Conservation (phyloP, 92 coral and sea anemone species). For the Zoanthus gigantus region DNA sequence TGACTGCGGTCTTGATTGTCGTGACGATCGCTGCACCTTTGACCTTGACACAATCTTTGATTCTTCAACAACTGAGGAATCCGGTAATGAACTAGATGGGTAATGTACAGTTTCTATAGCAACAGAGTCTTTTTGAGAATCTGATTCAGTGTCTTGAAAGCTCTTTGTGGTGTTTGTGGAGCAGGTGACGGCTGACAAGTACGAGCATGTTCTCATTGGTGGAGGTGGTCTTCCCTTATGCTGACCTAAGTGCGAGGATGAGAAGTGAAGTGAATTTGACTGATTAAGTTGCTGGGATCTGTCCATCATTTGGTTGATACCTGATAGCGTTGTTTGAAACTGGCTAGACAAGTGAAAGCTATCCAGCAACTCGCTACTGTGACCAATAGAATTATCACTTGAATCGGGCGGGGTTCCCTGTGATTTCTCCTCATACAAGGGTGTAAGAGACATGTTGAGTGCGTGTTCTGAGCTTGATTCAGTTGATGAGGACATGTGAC, state of each 20-base stretch:
- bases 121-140: conserved; percentile 15
- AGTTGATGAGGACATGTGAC: conserved; percentile 70
- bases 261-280: conserved; percentile 42
- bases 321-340: conserved; percentile 25
- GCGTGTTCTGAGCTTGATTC: conserved; percentile 84
- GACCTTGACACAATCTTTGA: conserved; percentile 59
- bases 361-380: conserved; percentile 60
- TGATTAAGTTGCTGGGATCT: conserved; percentile 31
- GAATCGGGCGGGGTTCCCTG: conserved; percentile 88
- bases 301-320: conserved; percentile 25
- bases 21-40: conserved; percentile 31
- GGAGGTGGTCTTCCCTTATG: conserved; percentile 74
- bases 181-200: conserved; percentile 80
- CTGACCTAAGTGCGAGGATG: conserved; percentile 30
- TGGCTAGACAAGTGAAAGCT: conserved; percentile 57
- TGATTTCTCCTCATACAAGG: conserved; percentile 85
- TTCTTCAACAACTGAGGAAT: conserved; percentile 51
- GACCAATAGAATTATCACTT: conserved; percentile 75
- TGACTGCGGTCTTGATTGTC: conserved; percentile 83
- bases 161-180: conserved; percentile 38
- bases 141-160: conserved; percentile 3
- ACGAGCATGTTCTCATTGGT: conserved; percentile 79
- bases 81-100: conserved; percentile 69
- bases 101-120: conserved; percentile 42
- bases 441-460: conserved; percentile 85